These are phyloP conservation scores for Danio aesculapii DNA, from an alignment of 2,797 vertebrate genomes.

Conservation along the genomic window DNA sequence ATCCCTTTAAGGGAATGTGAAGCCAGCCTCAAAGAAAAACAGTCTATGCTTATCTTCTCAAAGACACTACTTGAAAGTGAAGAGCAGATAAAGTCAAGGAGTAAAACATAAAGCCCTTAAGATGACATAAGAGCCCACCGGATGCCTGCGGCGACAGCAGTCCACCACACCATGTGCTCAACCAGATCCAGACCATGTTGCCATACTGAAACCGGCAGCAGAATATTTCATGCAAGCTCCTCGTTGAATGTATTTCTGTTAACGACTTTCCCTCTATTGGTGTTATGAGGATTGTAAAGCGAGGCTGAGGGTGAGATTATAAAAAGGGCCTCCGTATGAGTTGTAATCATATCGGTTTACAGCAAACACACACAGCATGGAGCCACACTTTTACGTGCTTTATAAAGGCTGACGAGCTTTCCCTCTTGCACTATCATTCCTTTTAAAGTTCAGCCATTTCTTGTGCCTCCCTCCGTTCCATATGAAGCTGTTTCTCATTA, in stretches of 20 bases:
- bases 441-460: constrained; percentile 46
- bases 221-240: constrained; percentile 4
- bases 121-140: neutral
- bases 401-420: constrained; percentile 31
- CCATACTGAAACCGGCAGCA: neutral
- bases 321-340: constrained; percentile 15
- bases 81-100: constrained; percentile 16
- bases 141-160: constrained; percentile 3
- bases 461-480: constrained; percentile 60
- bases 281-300: constrained; percentile 30
- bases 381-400: constrained; percentile 41
- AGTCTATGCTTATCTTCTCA: constrained; percentile 29
- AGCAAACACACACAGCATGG: constrained; percentile 36
- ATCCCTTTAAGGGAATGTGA: neutral
- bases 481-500: constrained; percentile 77
- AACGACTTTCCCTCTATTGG: constrained; percentile 1
- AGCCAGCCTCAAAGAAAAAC: no score
- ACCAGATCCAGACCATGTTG: constrained; percentile 5
- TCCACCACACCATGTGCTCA: neutral
- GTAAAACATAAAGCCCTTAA: constrained; percentile 17
- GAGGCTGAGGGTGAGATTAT: constrained; percentile 20
- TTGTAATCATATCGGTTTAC: constrained; percentile 32
- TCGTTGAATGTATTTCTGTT: neutral
- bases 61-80: constrained; percentile 5
- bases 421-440: constrained; percentile 24